A percentile compares a stretch with the other conserved stretches of the same genome.
Evolutionary conservation across 2,888 invertebrate species (phyloP).

Genomic region (Ectemnius lituratus): DNA sequence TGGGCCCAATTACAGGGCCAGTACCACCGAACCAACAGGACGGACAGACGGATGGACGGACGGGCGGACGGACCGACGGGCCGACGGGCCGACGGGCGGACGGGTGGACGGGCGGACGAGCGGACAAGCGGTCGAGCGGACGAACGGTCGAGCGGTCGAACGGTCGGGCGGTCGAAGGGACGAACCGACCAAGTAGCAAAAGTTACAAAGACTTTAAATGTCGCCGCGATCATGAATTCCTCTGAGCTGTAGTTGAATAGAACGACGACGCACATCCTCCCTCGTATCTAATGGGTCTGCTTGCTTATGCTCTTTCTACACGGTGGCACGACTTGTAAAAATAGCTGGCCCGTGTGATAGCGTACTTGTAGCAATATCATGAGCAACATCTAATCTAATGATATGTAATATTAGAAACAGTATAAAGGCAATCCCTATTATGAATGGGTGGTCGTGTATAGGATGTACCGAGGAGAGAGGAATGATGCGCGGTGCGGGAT

Average conservation of each 20-base stretch:
- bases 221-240: not conserved
- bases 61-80: conserved; percentile 32
- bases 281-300: no score
- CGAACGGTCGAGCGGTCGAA: conserved; percentile 64
- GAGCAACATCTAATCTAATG: no score
- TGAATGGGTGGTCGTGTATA: conserved; percentile 70
- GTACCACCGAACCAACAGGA: conserved; percentile 71
- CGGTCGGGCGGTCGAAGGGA: conserved; percentile 68
- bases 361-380: no score
- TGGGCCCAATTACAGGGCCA: conserved; percentile 78
- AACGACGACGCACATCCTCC: no score
- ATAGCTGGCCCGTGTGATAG: no score
- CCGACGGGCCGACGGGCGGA: conserved; percentile 35
- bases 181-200: no score
- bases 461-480: conserved; percentile 37
- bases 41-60: conserved; percentile 41
- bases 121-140: conserved; percentile 53
- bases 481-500: conserved; percentile 60
- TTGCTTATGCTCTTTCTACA: no score
- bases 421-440: conserved; percentile 55
- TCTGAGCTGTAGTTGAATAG: not conserved
- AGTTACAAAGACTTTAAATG: no score
- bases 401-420: conserved; percentile 12
- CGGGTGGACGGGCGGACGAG: conserved; percentile 39
- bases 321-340: no score